Base-by-base conservation (phyloP, 1,140 invertebrate species). In the Bombus waltoni region DNA sequence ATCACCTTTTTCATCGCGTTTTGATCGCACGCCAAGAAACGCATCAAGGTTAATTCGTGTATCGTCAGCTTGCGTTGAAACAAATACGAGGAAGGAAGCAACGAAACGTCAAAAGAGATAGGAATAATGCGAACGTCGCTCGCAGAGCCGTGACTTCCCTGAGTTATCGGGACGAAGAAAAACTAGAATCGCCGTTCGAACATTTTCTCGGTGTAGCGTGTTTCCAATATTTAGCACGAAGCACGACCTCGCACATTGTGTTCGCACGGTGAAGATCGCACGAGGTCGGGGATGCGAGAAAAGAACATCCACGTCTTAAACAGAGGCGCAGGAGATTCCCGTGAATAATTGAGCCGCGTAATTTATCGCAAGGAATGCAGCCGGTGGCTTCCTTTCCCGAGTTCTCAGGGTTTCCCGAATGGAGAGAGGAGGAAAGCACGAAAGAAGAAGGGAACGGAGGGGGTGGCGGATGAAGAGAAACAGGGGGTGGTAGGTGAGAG, bases 271-370 rank as follows among this genome's bases (percentile, higher is more conserved):
- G 18, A n/a, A 22, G 72, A 32, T 47, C 53, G n/a, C 22, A 59
- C 72, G 40, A 44, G 38, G 38, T 42, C 5, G 80, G 28, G 47
- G 47, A 53, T 18, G 44, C 35, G 71, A 71, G 68, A 80, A 66
- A 76, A 59, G 85, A 77, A 76, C 72, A 75, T 89, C 76, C 44
- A 44, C 75, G 86, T 91, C 70, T 90, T 88, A 91, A 90, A 90
- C 87, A 93, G 93, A 92, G 89, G 91, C 88, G 91, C 86, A 87
- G 92, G 91, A 94, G 91, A 94, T 94, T 94, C 93, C 92, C 89
- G 93, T 94, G 93, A 94, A 95, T 95, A 94, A 95, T 94, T 95
- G 93, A 94, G 93, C 92, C 92, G 91, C 91, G 93, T 95, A 95
- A 95, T 94, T 94, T 94, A 95, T 95, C 93, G 92, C 90, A 89